phyloP scores from a whole-genome alignment of 2,888 invertebrate species.

The Poecilus cupreus region DNA sequence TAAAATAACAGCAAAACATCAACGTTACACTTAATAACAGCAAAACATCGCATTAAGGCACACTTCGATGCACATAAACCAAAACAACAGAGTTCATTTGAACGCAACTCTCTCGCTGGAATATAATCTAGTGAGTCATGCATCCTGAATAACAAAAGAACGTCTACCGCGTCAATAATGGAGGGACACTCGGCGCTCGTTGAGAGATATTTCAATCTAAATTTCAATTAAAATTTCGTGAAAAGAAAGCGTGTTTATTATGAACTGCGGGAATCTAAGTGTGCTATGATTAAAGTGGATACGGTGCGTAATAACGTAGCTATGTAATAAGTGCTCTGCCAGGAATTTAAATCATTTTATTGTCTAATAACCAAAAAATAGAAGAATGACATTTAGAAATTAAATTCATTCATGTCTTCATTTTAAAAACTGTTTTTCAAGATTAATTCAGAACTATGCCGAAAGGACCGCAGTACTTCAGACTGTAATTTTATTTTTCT shows the following conservation, averaged over 20 bases:
- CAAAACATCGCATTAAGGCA: conserved; percentile 8
- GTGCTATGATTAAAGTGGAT: background rate
- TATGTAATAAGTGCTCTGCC: background rate
- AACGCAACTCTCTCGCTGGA: background rate
- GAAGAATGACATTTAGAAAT: too few relatives aligned
- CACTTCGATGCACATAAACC: conserved; percentile 21
- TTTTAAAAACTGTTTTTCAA: too few relatives aligned
- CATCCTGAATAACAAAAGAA: conserved; percentile 36
- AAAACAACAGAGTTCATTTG: conserved; percentile 18
- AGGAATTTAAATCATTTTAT: background rate
- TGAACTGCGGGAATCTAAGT: background rate
- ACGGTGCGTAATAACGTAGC: background rate
- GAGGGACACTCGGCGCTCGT: background rate
- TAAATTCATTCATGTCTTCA: too few relatives aligned
- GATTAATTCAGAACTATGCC: too few relatives aligned
- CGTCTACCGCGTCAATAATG: conserved; percentile 13
- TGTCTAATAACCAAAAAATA: background rate
- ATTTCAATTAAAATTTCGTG: conserved; percentile 33
- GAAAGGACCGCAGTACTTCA: too few relatives aligned
- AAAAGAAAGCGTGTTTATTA: conserved; percentile 27
- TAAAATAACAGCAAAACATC: conserved; percentile 23
- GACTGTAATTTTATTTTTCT: too few relatives aligned
- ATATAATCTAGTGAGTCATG: conserved; percentile 41
- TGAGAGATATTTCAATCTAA: conserved; percentile 36
- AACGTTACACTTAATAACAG: background rate